Base-by-base conservation (phyloP, 2,888 invertebrate genomes). In the Dasypogon diadema region DNA sequence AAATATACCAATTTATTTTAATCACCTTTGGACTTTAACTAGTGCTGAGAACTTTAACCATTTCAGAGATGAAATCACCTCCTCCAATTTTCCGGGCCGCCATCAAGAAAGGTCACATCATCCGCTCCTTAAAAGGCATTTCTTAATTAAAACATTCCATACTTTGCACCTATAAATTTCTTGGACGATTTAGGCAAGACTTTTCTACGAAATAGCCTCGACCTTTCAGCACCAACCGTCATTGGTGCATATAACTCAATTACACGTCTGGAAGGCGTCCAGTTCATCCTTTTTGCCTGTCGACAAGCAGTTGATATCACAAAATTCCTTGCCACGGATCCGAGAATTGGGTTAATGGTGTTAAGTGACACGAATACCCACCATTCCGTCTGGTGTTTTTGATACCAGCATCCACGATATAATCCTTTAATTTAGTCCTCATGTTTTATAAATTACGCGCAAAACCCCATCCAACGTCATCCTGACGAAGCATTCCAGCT, bases 301-400 rank as follows among this genome's bases (percentile, higher is more conserved):
- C 8, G 10, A 6, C 51, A 6, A 24, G 4, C n/a, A 16, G 1
- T 14, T 30, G 48, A 6, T 48, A 48, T 48, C 68, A 16, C 10
- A 24, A 8, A 68, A 26, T 68, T 68, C 51, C 26, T 48, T 68
- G 24, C 48, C 48, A 68, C 26, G 68, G 42, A 12, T 8, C 24
- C 30, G 12, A 12, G 68, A 68, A 68, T 68, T 68, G 18, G 68
- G 68, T 68, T 68, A 68, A 68, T 68, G 68, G 68, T 48, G 68
- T 68, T 48, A 68, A 68, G 48, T 68, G 68, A 51, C 68, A 68
- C 51, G 26, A 48, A 26, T 68, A 48, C 48, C 48, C 48, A 5
- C 48, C 48, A 65, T 65, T 22, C 30, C 24, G 22, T 18, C 46
- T 48, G 68, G 51, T 10, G 26, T 26, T 30, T 21, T 1, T 51